These are phyloP conservation scores for Petrocephalus microphthalmus DNA, from an alignment of 2,113 vertebrate species.

Conservation along the genomic window DNA sequence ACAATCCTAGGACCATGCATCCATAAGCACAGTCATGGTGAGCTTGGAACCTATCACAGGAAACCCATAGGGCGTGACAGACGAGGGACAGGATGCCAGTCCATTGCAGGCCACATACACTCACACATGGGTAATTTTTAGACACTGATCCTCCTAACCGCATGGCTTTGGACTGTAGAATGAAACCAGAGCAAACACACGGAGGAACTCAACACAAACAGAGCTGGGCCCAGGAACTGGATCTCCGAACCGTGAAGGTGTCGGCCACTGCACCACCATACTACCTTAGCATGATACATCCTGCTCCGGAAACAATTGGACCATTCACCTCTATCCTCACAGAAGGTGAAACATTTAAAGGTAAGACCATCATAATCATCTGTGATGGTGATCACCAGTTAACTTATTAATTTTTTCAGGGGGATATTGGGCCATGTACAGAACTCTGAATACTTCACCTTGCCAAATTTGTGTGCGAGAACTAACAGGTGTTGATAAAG, in stretches of 20 bases:
- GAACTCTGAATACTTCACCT: not conserved
- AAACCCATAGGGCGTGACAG: not conserved
- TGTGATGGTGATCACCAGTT: not conserved
- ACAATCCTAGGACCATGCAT: not conserved
- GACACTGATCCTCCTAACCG: not conserved
- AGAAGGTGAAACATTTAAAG: not conserved
- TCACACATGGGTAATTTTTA: not conserved
- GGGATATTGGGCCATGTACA: not conserved
- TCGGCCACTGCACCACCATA: not conserved
- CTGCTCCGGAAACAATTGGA: not conserved
- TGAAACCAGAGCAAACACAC: not conserved
- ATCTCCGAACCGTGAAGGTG: not conserved
- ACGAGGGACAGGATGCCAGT: not conserved
- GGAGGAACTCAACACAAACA: not conserved
- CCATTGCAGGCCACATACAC: not conserved
- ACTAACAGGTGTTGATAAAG: not conserved
- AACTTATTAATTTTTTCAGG: not conserved
- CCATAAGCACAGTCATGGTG: not conserved
- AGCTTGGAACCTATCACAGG: not conserved
- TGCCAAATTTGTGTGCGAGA: not conserved
- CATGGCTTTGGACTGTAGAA: not conserved
- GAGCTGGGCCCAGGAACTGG: not conserved
- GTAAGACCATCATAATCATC: not conserved
- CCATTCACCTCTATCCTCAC: not conserved
- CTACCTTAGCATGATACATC: not conserved